These are phyloP conservation scores for Eupsittula cactorum DNA, from an alignment of 2,113 vertebrate genomes.

Conservation along the genomic window DNA sequence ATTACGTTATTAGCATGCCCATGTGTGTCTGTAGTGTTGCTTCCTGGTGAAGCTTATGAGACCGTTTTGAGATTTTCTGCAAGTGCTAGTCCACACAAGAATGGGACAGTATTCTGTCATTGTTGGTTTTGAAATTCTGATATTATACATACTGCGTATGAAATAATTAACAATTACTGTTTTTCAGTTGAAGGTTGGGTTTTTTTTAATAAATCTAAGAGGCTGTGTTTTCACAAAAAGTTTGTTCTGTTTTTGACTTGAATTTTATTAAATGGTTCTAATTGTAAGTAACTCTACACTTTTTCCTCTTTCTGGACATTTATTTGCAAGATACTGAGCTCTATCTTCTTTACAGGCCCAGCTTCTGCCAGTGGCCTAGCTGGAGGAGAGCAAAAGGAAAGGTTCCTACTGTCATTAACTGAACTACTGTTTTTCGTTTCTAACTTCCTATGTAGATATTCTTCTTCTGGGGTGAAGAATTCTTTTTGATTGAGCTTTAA, in stretches of 20 bases:
- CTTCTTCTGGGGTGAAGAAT: background rate
- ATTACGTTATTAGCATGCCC: background rate
- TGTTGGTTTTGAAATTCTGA: background rate
- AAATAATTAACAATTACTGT: background rate
- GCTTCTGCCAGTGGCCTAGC: background rate
- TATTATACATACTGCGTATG: background rate
- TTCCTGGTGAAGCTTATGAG: background rate
- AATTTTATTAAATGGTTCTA: background rate
- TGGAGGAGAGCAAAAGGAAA: background rate
- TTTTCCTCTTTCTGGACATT: background rate
- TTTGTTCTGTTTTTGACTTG: background rate
- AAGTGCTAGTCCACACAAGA: background rate
- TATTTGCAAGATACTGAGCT: background rate
- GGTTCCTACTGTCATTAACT: background rate
- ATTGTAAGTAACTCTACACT: background rate
- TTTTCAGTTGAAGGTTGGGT: background rate
- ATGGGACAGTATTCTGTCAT: background rate
- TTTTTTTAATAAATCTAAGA: background rate
- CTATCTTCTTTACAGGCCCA: background rate
- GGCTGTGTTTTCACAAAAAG: background rate
- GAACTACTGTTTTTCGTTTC: background rate
- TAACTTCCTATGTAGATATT: background rate
- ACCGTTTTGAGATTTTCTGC: background rate
- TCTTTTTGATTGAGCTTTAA: background rate
- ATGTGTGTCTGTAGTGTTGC: background rate